Base-by-base conservation (phyloP, 2,113 vertebrate genomes). In the Sinocyclocheilus anophthalmus region DNA sequence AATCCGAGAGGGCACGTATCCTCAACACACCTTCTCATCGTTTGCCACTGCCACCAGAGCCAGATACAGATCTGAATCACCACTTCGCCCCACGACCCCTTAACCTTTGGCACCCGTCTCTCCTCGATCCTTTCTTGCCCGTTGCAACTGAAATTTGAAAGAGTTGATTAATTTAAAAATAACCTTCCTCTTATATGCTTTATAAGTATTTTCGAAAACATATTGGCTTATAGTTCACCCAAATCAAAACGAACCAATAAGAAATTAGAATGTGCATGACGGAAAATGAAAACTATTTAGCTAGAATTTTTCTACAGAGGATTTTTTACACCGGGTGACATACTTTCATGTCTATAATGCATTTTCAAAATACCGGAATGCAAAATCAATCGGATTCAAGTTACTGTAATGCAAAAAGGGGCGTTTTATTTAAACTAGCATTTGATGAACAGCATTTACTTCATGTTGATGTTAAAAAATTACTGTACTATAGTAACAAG, bases 81-180 rank as follows among this genome's bases (percentile, higher is more conserved):
- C 97, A n/a, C 90, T 97, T 96, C 0, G 93, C 42, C 96, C 97
- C 1, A 76, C 84, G 91, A 72, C 93, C 94, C 50, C 88, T 39
- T 94, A 94, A 84, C 94, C 95, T 89, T 85, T 88, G 12, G 6
- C 12, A 0, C 94, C 94, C n/a, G 93, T 95, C 53, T 95, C 93
- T 26, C 96, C 97, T 70, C 70, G 0, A 92, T 0, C 96, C 96
- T 72, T 95, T 96, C 45, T 94, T 94, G 0, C 95, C 96, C 90
- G 91, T 95, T 50, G 42, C 8, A 55, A 90, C 79, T 79, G 87
- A 88, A 50, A 79, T 78, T 4, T 81, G 1, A 50, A 67, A 26
- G 30, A 26, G 48, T 86, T 16, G 16, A 75, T 72, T 48, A 30
- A 45, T 81, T 26, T 50, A 78, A 85, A 72, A 67, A 63, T 65